Evolutionary conservation across 2,888 invertebrate species (phyloP), one percentile per base, ranked within the genome.

Genomic region (Cenopis cana): DNA sequence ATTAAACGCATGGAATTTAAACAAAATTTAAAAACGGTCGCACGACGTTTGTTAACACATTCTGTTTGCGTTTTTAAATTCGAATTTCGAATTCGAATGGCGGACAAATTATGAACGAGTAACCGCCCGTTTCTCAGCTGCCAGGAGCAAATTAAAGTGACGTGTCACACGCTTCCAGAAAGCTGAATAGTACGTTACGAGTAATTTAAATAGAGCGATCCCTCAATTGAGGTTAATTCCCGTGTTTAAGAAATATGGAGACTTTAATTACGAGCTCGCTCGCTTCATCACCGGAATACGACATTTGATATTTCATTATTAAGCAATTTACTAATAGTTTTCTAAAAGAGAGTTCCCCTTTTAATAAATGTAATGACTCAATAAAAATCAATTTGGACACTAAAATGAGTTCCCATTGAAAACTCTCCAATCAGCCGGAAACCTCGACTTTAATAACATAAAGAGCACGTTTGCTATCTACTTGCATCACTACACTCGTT

Each of bases 141-240:
- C 76, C 76, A 74, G 76, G 73, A 78, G 77, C 78, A 77, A 81
- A 88, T 89, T 89, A 88, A 75, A 79, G 84, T 90, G 90, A 89
- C 88, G 88, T 89, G 90, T 87, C 90, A 86, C 89, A 88, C 85
- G 85, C 87, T 93, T 92, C 93, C 93, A 93, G 89, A 93, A 93
- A 93, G 89, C 86, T 89, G 92, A 89, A 90, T 90, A 90, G 88
- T 86, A 82, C 85, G 88, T 86, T 88, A 84, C 83, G 83, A 88
- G 89, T 91, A 88, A 93, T 93, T 93, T 93, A 92, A 93, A 93
- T 93, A 93, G 91, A 91, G 88, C 91, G 90, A 87, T 89, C 90
- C 88, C 88, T 91, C 93, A 93, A 93, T 93, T 93, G 92, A 89
- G 93, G 93, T 93, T 93, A 93, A 93, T 93, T 93, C 93, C 80